Percentiles rank a stretch among this genome's conserved stretches.
Conservation (phyloP, 2,888 invertebrate species). For the Gastrophysa polygoni region DNA sequence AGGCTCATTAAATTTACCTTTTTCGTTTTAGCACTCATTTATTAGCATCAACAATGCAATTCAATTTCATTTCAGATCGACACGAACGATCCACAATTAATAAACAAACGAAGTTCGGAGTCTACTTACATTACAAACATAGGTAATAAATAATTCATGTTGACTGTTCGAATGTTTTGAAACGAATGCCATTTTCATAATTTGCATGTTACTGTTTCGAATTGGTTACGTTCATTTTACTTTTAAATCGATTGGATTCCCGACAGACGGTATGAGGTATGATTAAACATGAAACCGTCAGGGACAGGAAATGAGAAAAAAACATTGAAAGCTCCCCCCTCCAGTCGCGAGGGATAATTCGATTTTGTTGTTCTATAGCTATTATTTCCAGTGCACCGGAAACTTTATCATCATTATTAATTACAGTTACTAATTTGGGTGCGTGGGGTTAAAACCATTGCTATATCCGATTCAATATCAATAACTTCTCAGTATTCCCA, state of each 20-base stretch:
- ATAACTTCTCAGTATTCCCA: too few relatives aligned
- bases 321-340: background rate
- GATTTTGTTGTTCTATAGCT: background rate
- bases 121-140: background rate
- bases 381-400: too few relatives aligned
- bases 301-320: background rate
- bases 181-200: slow-evolving; percentile 8
- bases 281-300: background rate
- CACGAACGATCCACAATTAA: background rate
- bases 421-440: too few relatives aligned
- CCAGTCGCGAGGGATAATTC: background rate
- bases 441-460: too few relatives aligned
- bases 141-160: background rate
- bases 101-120: background rate
- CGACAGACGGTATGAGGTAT: background rate
- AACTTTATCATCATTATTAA: too few relatives aligned
- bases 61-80: background rate
- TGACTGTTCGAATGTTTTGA: slow-evolving; percentile 5
- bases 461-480: too few relatives aligned
- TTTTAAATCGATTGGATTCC: background rate
- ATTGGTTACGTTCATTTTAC: background rate
- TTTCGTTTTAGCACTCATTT: too few relatives aligned
- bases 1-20: background rate
- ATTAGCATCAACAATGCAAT: background rate
- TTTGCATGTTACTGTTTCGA: slow-evolving; percentile 6